phyloP scores from a whole-genome alignment of 2,113 vertebrate species.

The Myanophis thanlyinensis region DNA sequence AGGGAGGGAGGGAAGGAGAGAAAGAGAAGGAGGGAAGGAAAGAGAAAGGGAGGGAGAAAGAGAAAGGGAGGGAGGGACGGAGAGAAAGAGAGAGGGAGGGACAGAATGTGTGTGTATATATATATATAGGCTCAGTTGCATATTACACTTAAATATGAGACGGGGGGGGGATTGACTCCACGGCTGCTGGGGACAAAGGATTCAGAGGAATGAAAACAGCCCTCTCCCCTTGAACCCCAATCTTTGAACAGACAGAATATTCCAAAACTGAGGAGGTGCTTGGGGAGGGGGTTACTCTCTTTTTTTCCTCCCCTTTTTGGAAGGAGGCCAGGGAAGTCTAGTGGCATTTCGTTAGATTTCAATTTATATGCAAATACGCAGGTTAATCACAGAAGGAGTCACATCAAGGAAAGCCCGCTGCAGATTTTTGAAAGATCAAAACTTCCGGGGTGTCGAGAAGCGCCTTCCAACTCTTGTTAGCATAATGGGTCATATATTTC shows the following conservation, averaged over 20 bases:
- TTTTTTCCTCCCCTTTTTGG: background rate
- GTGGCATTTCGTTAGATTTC: background rate
- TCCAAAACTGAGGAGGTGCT: background rate
- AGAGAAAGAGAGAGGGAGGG: too few species aligned
- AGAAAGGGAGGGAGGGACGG: too few species aligned
- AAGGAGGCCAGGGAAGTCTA: background rate
- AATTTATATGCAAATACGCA: background rate
- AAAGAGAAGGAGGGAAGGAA: too few species aligned
- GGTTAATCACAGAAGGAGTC: background rate
- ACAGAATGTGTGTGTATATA: background rate
- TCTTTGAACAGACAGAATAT: background rate
- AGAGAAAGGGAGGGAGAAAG: too few species aligned
- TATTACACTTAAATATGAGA: background rate
- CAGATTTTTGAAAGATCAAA: background rate
- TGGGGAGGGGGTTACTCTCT: background rate
- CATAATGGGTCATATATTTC: background rate
- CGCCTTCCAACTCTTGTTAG: background rate
- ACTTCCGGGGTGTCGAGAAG: background rate
- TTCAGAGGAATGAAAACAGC: background rate
- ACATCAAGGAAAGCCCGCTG: background rate
- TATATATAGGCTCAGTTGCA: background rate
- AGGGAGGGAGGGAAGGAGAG: too few species aligned
- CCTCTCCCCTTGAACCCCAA: background rate
- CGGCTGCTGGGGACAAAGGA: background rate
- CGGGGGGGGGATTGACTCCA: background rate